phyloP scores from a whole-genome alignment of 2,888 invertebrate genomes.

The Lithophane ornitopus region DNA sequence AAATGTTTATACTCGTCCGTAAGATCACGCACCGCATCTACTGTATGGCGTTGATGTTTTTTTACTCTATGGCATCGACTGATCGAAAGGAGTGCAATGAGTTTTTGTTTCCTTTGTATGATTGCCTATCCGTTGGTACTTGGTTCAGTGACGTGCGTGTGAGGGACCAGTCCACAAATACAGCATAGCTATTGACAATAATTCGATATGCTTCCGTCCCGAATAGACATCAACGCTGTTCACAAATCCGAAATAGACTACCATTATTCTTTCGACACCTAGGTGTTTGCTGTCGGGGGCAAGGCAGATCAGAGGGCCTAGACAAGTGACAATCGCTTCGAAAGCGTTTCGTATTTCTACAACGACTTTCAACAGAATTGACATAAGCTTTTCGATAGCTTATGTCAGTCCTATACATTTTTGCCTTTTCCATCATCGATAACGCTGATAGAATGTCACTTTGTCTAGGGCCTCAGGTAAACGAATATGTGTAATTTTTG shows the following conservation, averaged over 20 bases:
- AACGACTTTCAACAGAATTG: no score
- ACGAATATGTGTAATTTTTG: not conserved
- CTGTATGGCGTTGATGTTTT: no score
- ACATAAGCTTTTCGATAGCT: no score
- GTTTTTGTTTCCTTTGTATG: not conserved
- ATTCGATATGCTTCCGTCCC: not conserved
- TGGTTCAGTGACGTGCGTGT: not conserved
- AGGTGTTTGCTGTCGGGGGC: not conserved
- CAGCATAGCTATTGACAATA: not conserved
- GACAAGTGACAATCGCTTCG: no score
- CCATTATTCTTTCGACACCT: not conserved
- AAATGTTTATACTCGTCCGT: not conserved
- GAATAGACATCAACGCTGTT: not conserved
- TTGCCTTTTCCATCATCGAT: no score
- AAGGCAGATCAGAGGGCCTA: not conserved
- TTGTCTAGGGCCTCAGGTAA: no score
- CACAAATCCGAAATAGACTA: not conserved
- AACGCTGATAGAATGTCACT: no score
- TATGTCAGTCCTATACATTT: no score
- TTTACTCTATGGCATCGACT: not conserved
- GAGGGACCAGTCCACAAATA: not conserved
- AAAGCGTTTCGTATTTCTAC: no score
- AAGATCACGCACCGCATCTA: not conserved
- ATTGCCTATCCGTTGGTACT: no score
- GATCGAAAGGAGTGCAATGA: no score